These are phyloP conservation scores for Channa maculata DNA, from an alignment of 2,113 vertebrate genomes.

Conservation along the genomic window DNA sequence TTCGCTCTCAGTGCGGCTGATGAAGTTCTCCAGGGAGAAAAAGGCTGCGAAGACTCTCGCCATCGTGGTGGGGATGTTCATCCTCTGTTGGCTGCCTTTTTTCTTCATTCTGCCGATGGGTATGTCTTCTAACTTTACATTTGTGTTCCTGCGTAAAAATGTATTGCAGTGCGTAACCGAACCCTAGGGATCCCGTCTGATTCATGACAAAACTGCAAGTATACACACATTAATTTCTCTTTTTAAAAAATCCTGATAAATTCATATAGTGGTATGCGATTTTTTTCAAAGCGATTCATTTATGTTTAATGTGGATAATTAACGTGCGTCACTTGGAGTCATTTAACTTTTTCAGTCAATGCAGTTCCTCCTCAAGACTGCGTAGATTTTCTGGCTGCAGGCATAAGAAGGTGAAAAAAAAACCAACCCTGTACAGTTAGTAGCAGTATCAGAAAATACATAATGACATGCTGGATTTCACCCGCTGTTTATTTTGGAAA, in stretches of 20 bases:
- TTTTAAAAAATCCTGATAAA: too few relatives aligned
- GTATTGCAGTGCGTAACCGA: too few relatives aligned
- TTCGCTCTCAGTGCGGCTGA: conserved; percentile 93
- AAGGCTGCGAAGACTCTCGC: conserved; percentile 98
- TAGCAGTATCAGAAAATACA: background rate
- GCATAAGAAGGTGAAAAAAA: background rate
- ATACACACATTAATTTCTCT: too few relatives aligned
- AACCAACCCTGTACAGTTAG: background rate
- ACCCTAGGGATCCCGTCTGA: too few relatives aligned
- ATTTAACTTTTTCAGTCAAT: conserved; percentile 5
- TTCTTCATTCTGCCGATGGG: conserved; percentile 96
- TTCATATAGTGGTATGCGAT: too few relatives aligned
- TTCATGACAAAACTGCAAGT: too few relatives aligned
- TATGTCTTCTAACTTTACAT: conserved; percentile 79
- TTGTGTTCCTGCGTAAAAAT: background rate
- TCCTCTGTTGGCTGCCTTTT: conserved; percentile 98
- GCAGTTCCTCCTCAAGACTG: background rate
- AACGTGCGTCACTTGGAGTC: conserved; percentile 9
- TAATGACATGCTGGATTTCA: background rate
- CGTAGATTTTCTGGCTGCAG: background rate
- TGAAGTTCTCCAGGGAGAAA: conserved; percentile 99
- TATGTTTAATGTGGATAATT: background rate
- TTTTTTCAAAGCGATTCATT: background rate
- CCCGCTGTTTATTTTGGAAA: background rate
- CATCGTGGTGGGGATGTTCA: conserved; percentile 98